Percentiles rank a stretch among this genome's conserved stretches.
Evolutionary conservation across 1,140 invertebrate species (phyloP).

Genomic region (Nebria ingens): DNA sequence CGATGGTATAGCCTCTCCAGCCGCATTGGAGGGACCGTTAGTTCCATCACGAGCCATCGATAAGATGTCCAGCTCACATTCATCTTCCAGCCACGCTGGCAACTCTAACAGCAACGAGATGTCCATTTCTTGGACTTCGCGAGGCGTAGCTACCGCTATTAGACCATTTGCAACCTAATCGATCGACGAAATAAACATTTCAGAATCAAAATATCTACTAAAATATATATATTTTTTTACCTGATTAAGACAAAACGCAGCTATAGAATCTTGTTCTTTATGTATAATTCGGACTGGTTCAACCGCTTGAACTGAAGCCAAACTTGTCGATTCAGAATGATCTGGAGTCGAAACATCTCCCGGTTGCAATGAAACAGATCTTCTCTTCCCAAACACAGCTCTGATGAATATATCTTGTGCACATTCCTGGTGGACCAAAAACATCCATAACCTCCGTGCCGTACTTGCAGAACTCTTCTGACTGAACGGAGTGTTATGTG

Average conservation of each 20-base stretch:
- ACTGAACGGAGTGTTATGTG: slow-evolving; percentile 90
- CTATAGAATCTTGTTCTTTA: slow-evolving; percentile 97
- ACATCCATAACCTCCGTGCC: slow-evolving; percentile 85
- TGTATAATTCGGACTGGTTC: slow-evolving; percentile 93
- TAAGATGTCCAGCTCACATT: slow-evolving; percentile 91
- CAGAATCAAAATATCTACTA: slow-evolving; percentile 1
- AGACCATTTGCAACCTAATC: slow-evolving; percentile 65
- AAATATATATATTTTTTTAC: slow-evolving; percentile 37
- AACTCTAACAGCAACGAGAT: slow-evolving; percentile 82
- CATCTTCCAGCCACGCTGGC: slow-evolving; percentile 86
- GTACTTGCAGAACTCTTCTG: slow-evolving; percentile 65
- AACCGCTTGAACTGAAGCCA: slow-evolving; percentile 34
- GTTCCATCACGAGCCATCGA: slow-evolving; percentile 53
- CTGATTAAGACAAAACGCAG: slow-evolving; percentile 92
- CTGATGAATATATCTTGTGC: slow-evolving; percentile 94
- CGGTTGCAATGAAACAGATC: slow-evolving; percentile 31
- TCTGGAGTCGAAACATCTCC: slow-evolving; percentile 26
- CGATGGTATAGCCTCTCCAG: slow-evolving; percentile 62
- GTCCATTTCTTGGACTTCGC: slow-evolving; percentile 97
- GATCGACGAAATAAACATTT: slow-evolving; percentile 11
- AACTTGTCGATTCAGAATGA: slow-evolving; percentile 31
- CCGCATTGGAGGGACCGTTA: slow-evolving; percentile 41
- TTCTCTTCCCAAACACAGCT: slow-evolving; percentile 79
- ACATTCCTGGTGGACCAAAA: slow-evolving; percentile 81
- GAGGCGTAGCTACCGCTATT: slow-evolving; percentile 85